Percentiles rank a stretch among this genome's conserved stretches.
Evolutionary conservation across 2,797 vertebrate species (phyloP).

Genomic region (Gastrophryne carolinensis): DNA sequence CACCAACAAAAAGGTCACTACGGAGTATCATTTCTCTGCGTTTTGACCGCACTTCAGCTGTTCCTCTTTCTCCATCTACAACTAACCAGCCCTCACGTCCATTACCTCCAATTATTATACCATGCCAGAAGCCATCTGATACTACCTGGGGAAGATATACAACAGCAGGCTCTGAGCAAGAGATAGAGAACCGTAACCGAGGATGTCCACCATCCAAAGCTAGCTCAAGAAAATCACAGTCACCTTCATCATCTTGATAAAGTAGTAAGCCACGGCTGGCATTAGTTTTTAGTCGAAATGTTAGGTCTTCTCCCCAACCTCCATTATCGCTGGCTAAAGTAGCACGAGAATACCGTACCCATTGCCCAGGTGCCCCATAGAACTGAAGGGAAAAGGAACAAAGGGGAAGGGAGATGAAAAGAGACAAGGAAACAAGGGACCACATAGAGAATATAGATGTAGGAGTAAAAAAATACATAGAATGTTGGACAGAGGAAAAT

Average conservation of each 20-base stretch:
- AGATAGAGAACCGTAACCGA: constrained; percentile 87
- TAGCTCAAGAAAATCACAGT: constrained; percentile 95
- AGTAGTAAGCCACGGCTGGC: constrained; percentile 83
- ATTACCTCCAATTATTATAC: constrained; percentile 78
- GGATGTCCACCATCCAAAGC: constrained; percentile 81
- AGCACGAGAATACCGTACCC: constrained; percentile 92
- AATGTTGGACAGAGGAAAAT: background rate
- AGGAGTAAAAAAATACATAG: background rate
- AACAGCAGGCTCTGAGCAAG: constrained; percentile 86
- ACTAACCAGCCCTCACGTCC: constrained; percentile 77
- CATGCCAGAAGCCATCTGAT: constrained; percentile 88
- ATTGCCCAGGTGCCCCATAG: constrained; percentile 87
- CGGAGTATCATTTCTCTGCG: constrained; percentile 87
- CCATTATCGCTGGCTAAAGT: constrained; percentile 67
- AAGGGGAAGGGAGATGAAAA: constrained; percentile 39
- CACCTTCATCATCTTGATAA: constrained; percentile 90
- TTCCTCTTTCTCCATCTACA: constrained; percentile 84
- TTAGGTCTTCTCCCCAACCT: constrained; percentile 80
- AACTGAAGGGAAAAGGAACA: constrained; percentile 67
- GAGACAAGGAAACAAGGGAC: constrained; percentile 40
- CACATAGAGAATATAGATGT: constrained; percentile 27
- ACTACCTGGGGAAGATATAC: constrained; percentile 78
- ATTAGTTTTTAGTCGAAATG: constrained; percentile 89
- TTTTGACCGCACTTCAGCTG: constrained; percentile 84
- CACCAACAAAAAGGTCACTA: constrained; percentile 90